phyloP scores from a whole-genome alignment of 2,113 vertebrate genomes.

The Sylvicapra grimmia region DNA sequence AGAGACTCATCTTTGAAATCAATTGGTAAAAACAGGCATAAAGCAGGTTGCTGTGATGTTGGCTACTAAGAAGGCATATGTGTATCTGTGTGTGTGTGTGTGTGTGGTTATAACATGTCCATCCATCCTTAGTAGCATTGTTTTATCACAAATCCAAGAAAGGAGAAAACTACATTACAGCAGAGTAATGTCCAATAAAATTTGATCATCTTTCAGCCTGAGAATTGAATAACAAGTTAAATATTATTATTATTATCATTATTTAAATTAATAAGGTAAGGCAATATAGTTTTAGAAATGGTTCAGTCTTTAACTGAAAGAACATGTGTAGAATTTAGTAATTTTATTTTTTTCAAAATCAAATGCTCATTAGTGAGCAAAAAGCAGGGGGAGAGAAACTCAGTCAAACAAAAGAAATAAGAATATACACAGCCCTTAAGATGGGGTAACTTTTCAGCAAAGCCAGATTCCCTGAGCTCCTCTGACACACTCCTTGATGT shows the following conservation, averaged over 20 bases:
- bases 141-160: not conserved
- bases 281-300: not conserved
- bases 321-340: not conserved
- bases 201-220: not conserved
- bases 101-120: not conserved
- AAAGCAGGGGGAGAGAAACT: not conserved
- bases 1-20: constrained; percentile 46
- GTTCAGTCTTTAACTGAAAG: not conserved
- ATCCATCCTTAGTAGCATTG: not conserved
- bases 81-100: not conserved
- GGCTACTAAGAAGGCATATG: not conserved
- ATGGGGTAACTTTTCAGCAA: not conserved
- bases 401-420: not conserved
- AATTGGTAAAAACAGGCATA: constrained; percentile 34
- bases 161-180: not conserved
- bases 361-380: not conserved
- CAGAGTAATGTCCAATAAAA: not conserved
- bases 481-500: not conserved
- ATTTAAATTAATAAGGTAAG: not conserved
- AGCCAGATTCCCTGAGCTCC: not conserved
- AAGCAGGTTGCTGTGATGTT: not conserved
- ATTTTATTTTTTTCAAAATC: not conserved
- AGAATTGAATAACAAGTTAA: not conserved
- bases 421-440: not conserved
- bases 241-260: not conserved